These are phyloP conservation scores for Caenorhabditis afra DNA, from an alignment of 2,888 invertebrate species.

Conservation along the genomic window DNA sequence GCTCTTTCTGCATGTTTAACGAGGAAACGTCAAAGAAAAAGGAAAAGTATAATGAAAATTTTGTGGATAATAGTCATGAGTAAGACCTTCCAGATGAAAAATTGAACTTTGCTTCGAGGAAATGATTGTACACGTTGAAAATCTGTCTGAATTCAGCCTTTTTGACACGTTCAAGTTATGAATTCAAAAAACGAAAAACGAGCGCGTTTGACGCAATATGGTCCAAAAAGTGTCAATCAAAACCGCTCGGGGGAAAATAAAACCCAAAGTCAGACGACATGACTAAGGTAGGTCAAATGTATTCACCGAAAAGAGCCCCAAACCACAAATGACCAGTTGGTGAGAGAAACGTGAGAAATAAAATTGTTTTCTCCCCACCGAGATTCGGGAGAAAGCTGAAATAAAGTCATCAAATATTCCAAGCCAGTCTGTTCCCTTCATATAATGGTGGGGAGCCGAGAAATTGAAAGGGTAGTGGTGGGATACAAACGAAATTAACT, in stretches of 20 bases:
- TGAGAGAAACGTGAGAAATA: background rate
- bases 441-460: background rate
- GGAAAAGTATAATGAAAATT: too few relatives aligned
- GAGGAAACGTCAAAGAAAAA: too few relatives aligned
- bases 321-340: background rate
- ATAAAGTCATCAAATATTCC: too few relatives aligned
- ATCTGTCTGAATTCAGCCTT: too few relatives aligned
- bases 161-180: constrained; percentile 41
- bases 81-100: too few relatives aligned
- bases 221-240: constrained; percentile 30
- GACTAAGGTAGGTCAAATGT: constrained; percentile 17
- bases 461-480: background rate
- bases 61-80: too few relatives aligned
- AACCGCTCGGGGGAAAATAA: background rate
- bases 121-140: background rate
- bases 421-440: background rate
- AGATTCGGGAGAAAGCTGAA: too few relatives aligned
- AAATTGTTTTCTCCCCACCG: background rate
- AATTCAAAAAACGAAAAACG: constrained; percentile 12
- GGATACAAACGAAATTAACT: background rate
- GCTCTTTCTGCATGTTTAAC: too few relatives aligned
- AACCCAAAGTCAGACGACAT: background rate
- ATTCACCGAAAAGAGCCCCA: background rate
- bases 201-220: constrained; percentile 15
- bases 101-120: too few relatives aligned